Evolutionary conservation across 1,140 invertebrate genomes (phyloP).

Genomic region (Atta colombica): DNA sequence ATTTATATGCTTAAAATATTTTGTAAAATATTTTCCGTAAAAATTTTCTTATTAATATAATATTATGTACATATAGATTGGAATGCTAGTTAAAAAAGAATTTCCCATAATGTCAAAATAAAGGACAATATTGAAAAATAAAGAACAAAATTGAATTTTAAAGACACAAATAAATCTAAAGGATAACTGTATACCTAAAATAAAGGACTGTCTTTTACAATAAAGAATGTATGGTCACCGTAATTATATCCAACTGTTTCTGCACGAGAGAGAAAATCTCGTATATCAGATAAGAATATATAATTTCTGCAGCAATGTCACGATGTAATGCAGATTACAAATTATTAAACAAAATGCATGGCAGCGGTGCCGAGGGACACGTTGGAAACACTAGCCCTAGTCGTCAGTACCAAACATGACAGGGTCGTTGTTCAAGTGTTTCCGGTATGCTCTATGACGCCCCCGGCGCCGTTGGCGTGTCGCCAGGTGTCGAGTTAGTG

Average conservation of each 20-base stretch:
- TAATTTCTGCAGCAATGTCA: not conserved
- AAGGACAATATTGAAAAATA: no score
- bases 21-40: no score
- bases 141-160: no score
- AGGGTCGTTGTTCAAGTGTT: slow-evolving; percentile 57
- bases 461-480: slow-evolving; percentile 51
- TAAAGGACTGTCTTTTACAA: no score
- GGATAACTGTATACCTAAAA: no score
- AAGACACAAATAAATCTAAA: no score
- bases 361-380: slow-evolving; percentile 22
- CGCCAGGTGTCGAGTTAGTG: slow-evolving; percentile 70
- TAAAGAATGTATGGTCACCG: no score
- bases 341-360: slow-evolving; percentile 45
- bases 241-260: not conserved
- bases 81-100: no score
- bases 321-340: slow-evolving; percentile 34
- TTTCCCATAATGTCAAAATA: no score
- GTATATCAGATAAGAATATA: not conserved
- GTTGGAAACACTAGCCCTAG: slow-evolving; percentile 37
- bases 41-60: no score
- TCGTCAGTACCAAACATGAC: slow-evolving; percentile 24
- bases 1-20: no score
- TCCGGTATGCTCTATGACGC: slow-evolving; percentile 49
- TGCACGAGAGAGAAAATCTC: not conserved
- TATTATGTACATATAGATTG: no score